phyloP scores from a whole-genome alignment of 2,113 vertebrate genomes.

The Triplophysa dalaica region DNA sequence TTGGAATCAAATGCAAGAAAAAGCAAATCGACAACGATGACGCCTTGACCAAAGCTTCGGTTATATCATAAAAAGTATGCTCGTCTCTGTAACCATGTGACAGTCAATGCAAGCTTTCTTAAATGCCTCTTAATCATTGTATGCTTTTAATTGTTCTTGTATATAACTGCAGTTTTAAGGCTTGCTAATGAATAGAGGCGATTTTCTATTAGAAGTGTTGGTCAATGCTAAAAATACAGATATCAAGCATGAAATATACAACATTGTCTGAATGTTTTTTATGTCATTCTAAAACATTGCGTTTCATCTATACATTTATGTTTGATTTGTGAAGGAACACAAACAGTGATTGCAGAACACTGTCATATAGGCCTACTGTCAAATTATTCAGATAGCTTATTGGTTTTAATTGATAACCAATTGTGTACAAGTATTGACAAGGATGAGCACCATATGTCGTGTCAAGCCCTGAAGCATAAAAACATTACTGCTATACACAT shows the following conservation, averaged over 20 bases:
- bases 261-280: neutral
- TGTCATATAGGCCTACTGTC: too few relatives aligned
- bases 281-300: neutral
- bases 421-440: neutral
- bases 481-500: too few relatives aligned
- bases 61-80: constrained; percentile 26
- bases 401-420: neutral
- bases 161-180: neutral
- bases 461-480: too few relatives aligned
- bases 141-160: neutral
- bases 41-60: constrained; percentile 43
- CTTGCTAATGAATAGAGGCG: neutral
- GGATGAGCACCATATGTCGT: too few relatives aligned
- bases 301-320: neutral
- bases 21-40: neutral
- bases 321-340: too few relatives aligned
- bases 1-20: constrained; percentile 70
- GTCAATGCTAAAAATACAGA: constrained; percentile 4
- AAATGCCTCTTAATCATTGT: constrained; percentile 1
- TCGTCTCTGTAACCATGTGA: neutral
- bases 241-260: constrained; percentile 18
- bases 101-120: constrained; percentile 11
- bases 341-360: too few relatives aligned
- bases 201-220: neutral
- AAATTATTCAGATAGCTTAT: neutral